Base-by-base conservation (phyloP, 2,888 invertebrate species). In the Pachycephus smyrnensis region DNA sequence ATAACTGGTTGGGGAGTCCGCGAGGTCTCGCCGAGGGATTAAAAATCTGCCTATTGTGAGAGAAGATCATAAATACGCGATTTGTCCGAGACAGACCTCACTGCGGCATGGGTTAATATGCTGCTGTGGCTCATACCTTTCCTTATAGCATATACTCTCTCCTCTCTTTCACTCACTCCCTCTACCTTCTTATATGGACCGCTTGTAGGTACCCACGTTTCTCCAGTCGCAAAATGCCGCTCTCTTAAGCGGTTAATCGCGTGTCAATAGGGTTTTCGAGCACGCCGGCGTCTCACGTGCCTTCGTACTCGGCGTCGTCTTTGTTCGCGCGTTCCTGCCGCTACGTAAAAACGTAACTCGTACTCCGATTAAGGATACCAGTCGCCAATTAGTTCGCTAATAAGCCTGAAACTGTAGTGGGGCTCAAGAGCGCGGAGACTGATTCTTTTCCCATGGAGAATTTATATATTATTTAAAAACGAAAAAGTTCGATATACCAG, bases 1-100 rank as follows among this genome's bases (percentile, higher is more conserved):
- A 78, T 80, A 84, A 80, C 80, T 78, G 79, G 76, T 79, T 77
- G 82, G 77, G 84, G 80, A 81, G 75, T 68, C 73, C 80, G 83
- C 82, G 82, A 80, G 81, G 76, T 77, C 81, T 78, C 81, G 77
- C 77, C 79, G 80, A 81, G 82, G 88, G 88, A 89, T 89, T 90
- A 89, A 90, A 90, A 89, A 86, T 87, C 86, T 84, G 74, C 33
- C 86, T 86, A 89, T 90, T 90, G 89, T 89, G 86, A 84, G 77
- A 82, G 82, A 79, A 84, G 87, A 88, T 88, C 90, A 85, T 90
- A 90, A 90, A 90, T 90, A 90, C 85, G 86, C 89, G 90, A 90
- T 90, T 90, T 90, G 90, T 90, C 89, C 85, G 84, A 84, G 85
- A 84, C 85, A 86, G 88, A 87, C 88, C 86, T 86, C 87, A 87